These are phyloP conservation scores for Pasiphila rectangulata DNA, from an alignment of 2,888 invertebrate genomes.

Conservation along the genomic window DNA sequence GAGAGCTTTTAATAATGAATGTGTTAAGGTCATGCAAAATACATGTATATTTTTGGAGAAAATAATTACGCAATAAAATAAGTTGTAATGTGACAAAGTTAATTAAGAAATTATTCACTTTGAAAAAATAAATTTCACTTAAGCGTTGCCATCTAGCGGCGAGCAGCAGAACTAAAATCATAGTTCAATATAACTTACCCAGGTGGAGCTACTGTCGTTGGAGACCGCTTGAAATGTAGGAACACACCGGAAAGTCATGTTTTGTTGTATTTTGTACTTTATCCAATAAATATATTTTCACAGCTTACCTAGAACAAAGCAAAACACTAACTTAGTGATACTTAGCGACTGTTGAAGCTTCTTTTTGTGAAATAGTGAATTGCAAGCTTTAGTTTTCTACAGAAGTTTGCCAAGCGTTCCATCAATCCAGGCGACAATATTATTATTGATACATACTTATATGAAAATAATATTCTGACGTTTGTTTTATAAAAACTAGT, in stretches of 20 bases:
- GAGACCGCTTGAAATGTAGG: constrained; percentile 84
- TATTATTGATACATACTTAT: no score
- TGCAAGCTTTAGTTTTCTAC: no score
- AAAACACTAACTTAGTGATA: constrained; percentile 82
- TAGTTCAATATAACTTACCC: constrained; percentile 77
- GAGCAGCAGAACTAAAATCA: constrained; percentile 38
- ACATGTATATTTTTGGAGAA: neutral
- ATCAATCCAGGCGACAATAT: no score
- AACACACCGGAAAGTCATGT: constrained; percentile 85
- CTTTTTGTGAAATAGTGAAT: no score
- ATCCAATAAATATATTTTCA: constrained; percentile 62
- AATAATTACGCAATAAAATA: no score
- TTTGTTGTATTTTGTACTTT: constrained; percentile 44
- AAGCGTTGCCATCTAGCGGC: constrained; percentile 42
- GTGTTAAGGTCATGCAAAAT: neutral
- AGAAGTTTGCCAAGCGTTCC: no score
- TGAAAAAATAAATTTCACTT: no score
- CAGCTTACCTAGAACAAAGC: constrained; percentile 85
- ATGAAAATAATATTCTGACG: no score
- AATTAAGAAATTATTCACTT: no score
- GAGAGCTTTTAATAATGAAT: neutral
- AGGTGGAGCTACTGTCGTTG: constrained; percentile 83
- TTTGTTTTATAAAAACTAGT: no score
- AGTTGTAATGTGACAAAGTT: no score
- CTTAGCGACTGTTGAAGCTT: constrained; percentile 27